Evolutionary conservation across 2,797 vertebrate species (phyloP), one percentile per base, ranked within the genome.

Genomic region (Rhincodon typus): DNA sequence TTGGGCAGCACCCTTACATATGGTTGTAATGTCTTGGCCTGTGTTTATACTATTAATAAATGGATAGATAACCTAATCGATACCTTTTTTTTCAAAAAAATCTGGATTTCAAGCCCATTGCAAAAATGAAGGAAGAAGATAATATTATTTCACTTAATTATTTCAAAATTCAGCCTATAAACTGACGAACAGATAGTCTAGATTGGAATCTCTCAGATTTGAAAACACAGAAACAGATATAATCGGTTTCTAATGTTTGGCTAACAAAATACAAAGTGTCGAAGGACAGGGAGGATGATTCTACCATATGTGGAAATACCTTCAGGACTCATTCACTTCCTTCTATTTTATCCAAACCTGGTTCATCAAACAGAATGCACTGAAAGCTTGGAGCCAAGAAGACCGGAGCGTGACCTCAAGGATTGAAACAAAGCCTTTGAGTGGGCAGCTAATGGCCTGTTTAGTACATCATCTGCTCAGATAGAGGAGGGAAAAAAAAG

Each of bases 361-460:
- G 97, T 97, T 96, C 84, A 95, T 96, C 96, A 97, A 97, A 97
- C 96, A 97, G 97, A 97, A 96, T 96, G 96, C 96, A 97, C 97
- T 96, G 96, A 84, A 96, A 97, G 97, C 96, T 97, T 97, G 97
- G 97, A 97, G 97, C 97, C 97, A 96, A 96, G 97, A 97, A 96
- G 96, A 96, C 95, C 90, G 96, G 96, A 95, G 1, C 96, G 96
- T 98, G 97, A 98, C 98, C 98, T 97, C 96, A 96, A 98, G 97
- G 97, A 98, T 97, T 97, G 97, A 96, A 96, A 96, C 96, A 98
- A 98, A 98, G 97, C 98, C 97, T 98, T 98, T 98, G 98, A 98
- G 97, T 97, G 96, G 97, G 96, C 96, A 95, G 97, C 97, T 98
- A 98, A 98, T 98, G 97, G 97, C 97, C 96, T 96, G 96, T 97